Conservation (phyloP, 2,888 invertebrate genomes). For the Apeira syringaria region DNA sequence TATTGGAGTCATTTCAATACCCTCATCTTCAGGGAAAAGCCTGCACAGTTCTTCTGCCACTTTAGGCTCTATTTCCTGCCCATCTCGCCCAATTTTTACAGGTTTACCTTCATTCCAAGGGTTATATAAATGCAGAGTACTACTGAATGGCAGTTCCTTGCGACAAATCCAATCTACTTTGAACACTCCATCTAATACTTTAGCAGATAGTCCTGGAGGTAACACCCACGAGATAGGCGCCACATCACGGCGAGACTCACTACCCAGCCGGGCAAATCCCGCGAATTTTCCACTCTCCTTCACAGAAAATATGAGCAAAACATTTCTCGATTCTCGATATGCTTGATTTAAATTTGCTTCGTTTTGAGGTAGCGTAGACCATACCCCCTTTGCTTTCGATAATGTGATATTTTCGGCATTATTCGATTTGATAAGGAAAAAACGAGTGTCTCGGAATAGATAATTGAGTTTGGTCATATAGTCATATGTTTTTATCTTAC, state of each 20-base stretch:
- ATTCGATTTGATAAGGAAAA: slow-evolving; percentile 98
- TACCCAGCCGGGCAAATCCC: slow-evolving; percentile 95
- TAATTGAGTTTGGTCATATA: slow-evolving; percentile 96
- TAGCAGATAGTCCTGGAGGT: slow-evolving; percentile 95
- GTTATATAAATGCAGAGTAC: slow-evolving; percentile 96
- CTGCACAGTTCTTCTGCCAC: slow-evolving; percentile 97
- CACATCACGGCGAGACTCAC: slow-evolving; percentile 95
- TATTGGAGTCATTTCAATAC: slow-evolving; percentile 94
- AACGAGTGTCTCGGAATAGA: slow-evolving; percentile 96
- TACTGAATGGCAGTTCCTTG: slow-evolving; percentile 96
- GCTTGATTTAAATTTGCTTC: slow-evolving; percentile 98
- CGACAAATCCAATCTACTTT: slow-evolving; percentile 98
- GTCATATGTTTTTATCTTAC: slow-evolving; percentile 88
- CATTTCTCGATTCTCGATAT: slow-evolving; percentile 95
- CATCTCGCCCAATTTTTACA: slow-evolving; percentile 99
- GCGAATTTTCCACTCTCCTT: slow-evolving; percentile 98
- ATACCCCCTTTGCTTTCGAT: slow-evolving; percentile 97
- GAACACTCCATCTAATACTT: slow-evolving; percentile 97
- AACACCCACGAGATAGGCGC: slow-evolving; percentile 96
- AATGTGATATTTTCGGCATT: slow-evolving; percentile 98
- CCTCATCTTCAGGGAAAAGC: slow-evolving; percentile 96
- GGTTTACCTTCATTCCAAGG: slow-evolving; percentile 99
- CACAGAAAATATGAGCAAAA: slow-evolving; percentile 97
- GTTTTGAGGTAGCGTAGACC: slow-evolving; percentile 99
- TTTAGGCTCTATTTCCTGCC: slow-evolving; percentile 98